phyloP scores from a whole-genome alignment of 30 jellyfish, hydroid and myxozoan species.

The Phacellophora camtschatica region DNA sequence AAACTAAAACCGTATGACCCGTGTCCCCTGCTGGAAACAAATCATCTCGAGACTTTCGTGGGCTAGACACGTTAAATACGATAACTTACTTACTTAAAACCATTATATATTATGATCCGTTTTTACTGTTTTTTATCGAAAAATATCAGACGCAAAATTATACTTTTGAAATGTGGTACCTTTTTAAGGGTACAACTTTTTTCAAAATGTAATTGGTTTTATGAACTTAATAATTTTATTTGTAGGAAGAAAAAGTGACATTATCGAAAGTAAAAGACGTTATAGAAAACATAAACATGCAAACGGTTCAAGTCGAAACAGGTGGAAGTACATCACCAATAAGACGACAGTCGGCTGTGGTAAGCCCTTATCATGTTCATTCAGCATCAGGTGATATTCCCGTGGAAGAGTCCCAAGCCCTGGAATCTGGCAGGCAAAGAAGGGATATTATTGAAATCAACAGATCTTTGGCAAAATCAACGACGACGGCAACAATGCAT shows the following conservation, averaged over 20 bases:
- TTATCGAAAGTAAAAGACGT: conserved; percentile 11
- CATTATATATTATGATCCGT: too few relatives aligned
- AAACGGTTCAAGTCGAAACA: background rate
- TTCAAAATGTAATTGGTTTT: too few relatives aligned
- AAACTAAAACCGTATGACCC: too few relatives aligned
- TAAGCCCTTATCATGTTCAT: conserved; percentile 58
- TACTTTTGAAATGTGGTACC: too few relatives aligned
- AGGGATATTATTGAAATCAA: conserved; percentile 4
- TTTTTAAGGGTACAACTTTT: too few relatives aligned
- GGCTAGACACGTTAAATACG: too few relatives aligned
- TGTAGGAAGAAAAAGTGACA: conserved; percentile 26
- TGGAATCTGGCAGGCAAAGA: conserved; percentile 13
- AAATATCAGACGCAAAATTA: too few relatives aligned
- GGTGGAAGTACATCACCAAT: conserved; percentile 36
- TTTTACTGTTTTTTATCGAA: too few relatives aligned
- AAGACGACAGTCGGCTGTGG: conserved; percentile 60
- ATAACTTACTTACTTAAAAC: too few relatives aligned
- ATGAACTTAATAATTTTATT: background rate
- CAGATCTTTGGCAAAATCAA: background rate
- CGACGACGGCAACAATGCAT: background rate
- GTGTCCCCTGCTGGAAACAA: too few relatives aligned
- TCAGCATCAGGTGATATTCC: background rate
- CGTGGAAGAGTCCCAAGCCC: background rate
- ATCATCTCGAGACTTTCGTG: too few relatives aligned
- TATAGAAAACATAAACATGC: background rate